phyloP scores from a whole-genome alignment of 1,140 invertebrate genomes.

The Bacillus rossius region DNA sequence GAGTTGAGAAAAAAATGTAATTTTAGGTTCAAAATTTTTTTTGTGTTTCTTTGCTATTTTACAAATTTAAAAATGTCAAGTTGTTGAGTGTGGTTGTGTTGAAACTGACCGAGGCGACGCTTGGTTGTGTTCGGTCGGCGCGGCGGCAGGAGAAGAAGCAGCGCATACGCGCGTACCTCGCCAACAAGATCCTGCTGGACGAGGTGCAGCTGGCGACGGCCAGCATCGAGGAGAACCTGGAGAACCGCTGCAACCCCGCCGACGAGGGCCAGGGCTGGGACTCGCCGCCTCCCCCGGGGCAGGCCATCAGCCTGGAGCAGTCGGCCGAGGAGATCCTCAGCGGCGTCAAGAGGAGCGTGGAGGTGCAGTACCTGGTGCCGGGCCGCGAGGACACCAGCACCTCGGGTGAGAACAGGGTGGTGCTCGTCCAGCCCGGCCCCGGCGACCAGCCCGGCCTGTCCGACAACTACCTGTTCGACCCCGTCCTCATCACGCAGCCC shows the following conservation, averaged over 20 bases:
- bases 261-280: background rate
- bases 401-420: too few species aligned
- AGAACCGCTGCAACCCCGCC: constrained; percentile 19
- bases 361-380: constrained; percentile 43
- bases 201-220: constrained; percentile 39
- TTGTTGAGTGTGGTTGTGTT: too few species aligned
- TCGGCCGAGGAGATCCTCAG: constrained; percentile 48
- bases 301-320: constrained; percentile 37
- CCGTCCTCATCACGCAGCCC: background rate
- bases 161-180: constrained; percentile 34
- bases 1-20: too few species aligned
- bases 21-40: too few species aligned
- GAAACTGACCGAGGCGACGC: too few species aligned
- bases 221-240: constrained; percentile 28
- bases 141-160: constrained; percentile 29
- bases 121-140: too few species aligned
- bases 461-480: background rate
- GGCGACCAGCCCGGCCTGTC: background rate
- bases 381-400: background rate
- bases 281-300: background rate
- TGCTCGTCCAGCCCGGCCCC: background rate
- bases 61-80: too few species aligned
- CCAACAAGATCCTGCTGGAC: constrained; percentile 18
- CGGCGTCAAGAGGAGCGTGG: constrained; percentile 45
- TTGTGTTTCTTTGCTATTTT: too few species aligned